Evolutionary conservation across 1,140 invertebrate species (phyloP), one percentile per base, ranked within the genome.

Genomic region (Aphelenchoides fujianensis): DNA sequence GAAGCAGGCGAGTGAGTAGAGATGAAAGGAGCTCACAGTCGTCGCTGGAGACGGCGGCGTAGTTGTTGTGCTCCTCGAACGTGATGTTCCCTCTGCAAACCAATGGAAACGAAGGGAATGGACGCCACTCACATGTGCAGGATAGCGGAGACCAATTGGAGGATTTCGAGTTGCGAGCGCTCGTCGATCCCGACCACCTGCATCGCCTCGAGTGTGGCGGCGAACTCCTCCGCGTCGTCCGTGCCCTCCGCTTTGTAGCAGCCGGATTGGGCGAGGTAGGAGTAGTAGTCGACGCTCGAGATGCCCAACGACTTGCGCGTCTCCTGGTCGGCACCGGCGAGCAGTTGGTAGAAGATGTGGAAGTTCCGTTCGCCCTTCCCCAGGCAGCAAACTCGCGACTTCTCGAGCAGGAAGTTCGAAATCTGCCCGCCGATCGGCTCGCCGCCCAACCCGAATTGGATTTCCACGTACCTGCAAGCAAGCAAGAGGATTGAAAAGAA

Each of bases 381-480:
- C 73, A 90, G 88, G 55, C 85, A 86, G 23, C 89, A 89, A 1
- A 91, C 90, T 74, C 90, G 86, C 9, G 90, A 90, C 84, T 91
- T 91, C 86, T 91, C 91, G 70, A 91, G 84, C 12, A 92, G 86
- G 81, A 91, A 92, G 82, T 91, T 91, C 5, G 90, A 91, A 64
- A 92, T 90, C 83, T 89, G 89, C 48, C 90, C 91, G 53, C 90
- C 90, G 72, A 88, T 87, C 1, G 91, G 90, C 84, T 91, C 90
- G n/a, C 91, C 91, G 64, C 90, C 90, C 74, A n/a, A 34, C 66
- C 88, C 89, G 82, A 92, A 92, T 73, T 90, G 89, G 78, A 92
- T 91, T 85, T 92, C 91, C 7, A 92, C 89, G 84, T 92, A 92
- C 86, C 92, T 92, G 73, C n/a, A n/a, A n/a, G n/a, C n/a, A n/a